These are phyloP conservation scores for Atopsyche davidsoni DNA, from an alignment of 1,140 invertebrate genomes.

Conservation along the genomic window DNA sequence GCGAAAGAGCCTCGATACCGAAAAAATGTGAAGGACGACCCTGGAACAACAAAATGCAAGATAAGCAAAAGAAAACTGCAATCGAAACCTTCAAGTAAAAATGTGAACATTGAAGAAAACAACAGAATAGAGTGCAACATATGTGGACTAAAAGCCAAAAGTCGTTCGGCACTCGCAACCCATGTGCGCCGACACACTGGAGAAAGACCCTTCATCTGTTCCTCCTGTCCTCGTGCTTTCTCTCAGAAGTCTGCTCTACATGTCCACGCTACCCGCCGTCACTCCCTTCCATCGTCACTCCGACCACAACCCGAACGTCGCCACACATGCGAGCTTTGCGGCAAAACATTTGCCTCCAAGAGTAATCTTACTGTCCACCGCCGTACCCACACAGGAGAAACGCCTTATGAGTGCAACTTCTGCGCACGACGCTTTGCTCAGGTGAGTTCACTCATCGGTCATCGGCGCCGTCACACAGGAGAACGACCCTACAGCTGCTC, in stretches of 20 bases:
- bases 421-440: constrained; percentile 28
- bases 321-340: constrained; percentile 39
- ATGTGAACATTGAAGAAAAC: too few species aligned
- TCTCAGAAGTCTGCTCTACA: constrained; percentile 38
- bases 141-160: too few species aligned
- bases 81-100: too few species aligned
- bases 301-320: constrained; percentile 37
- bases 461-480: constrained; percentile 30
- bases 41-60: too few species aligned
- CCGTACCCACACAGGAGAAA: constrained; percentile 35
- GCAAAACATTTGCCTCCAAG: constrained; percentile 39
- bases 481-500: constrained; percentile 30
- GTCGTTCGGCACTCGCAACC: not conserved
- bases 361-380: constrained; percentile 47
- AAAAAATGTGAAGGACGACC: too few species aligned
- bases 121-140: too few species aligned
- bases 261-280: constrained; percentile 31
- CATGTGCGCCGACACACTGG: constrained; percentile 34
- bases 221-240: constrained; percentile 47
- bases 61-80: too few species aligned
- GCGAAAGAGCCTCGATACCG: too few species aligned
- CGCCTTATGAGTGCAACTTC: constrained; percentile 35
- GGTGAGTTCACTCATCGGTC: constrained; percentile 6
- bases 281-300: too few species aligned
- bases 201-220: constrained; percentile 49